A percentile compares a stretch with the other conserved stretches of the same genome.
phyloP scores from a whole-genome alignment of 1,140 invertebrate species.

The Meteorus sp. region DNA sequence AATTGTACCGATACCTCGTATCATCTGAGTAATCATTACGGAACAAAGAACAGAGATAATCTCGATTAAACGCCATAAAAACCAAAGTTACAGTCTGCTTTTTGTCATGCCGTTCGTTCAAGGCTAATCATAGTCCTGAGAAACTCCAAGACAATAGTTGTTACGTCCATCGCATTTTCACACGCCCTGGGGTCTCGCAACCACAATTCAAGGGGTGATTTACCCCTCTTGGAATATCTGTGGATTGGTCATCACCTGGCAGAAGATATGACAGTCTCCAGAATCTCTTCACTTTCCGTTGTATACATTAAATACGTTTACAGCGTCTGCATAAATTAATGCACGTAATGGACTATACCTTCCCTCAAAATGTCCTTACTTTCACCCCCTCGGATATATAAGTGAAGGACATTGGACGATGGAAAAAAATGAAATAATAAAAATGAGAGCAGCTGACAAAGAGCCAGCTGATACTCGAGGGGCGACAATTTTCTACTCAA shows the following conservation, averaged over 20 bases:
- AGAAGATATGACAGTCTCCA: not conserved
- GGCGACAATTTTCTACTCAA: slow-evolving; percentile 20
- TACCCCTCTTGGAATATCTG: slow-evolving; percentile 29
- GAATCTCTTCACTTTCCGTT: slow-evolving; percentile 6
- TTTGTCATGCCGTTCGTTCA: not conserved
- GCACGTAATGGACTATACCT: not conserved
- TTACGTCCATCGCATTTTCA: slow-evolving; percentile 40
- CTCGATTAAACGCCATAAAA: not conserved
- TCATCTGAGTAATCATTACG: too few relatives aligned
- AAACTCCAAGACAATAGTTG: slow-evolving; percentile 43
- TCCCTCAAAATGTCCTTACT: not conserved
- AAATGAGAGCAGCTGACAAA: slow-evolving; percentile 17
- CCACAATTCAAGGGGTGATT: slow-evolving; percentile 31
- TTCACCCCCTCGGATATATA: slow-evolving; percentile 1
- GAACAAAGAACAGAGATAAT: not conserved
- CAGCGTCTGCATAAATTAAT: slow-evolving; percentile 21
- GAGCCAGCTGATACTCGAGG: slow-evolving; percentile 14
- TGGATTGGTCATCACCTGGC: slow-evolving; percentile 50
- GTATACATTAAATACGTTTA: not conserved
- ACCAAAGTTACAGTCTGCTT: not conserved
- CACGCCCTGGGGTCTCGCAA: slow-evolving; percentile 39
- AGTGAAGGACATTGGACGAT: not conserved
- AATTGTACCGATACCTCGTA: too few relatives aligned
- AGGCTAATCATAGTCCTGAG: slow-evolving; percentile 34
- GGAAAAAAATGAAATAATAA: slow-evolving; percentile 6